A percentile compares a stretch with the other conserved stretches of the same genome.
Evolutionary conservation across 1,140 invertebrate species (phyloP).

Genomic region (Drosophila repleta): DNA sequence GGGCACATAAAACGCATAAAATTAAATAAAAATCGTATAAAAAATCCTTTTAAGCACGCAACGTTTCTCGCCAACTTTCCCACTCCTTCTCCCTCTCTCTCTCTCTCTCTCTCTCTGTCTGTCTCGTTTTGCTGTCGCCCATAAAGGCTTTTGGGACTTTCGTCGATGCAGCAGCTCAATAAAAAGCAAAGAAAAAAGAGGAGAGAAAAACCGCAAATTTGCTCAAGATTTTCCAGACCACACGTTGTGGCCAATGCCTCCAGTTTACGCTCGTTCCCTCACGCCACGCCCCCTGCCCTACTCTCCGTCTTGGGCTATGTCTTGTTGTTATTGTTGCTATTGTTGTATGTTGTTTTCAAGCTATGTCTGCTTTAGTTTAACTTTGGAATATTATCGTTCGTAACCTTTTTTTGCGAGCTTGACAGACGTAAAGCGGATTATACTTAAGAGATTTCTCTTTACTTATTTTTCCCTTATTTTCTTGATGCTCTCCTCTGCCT

Average conservation of each 20-base stretch:
- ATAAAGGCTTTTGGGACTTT: constrained; percentile 48
- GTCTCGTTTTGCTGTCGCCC: constrained; percentile 25
- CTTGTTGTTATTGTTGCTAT: constrained; percentile 6
- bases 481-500: not conserved
- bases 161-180: constrained; percentile 23
- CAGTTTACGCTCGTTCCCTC: not conserved
- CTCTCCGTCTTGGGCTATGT: constrained; percentile 12
- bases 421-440: constrained; percentile 46
- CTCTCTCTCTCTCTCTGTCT: constrained; percentile 2
- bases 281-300: not conserved
- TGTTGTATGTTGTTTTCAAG: constrained; percentile 40
- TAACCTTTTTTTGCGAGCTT: constrained; percentile 41
- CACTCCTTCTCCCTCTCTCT: not conserved
- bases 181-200: constrained; percentile 6
- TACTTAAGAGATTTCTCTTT: constrained; percentile 38
- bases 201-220: constrained; percentile 47
- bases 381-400: constrained; percentile 47
- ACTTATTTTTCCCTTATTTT: not conserved
- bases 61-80: constrained; percentile 11
- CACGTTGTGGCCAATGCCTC: constrained; percentile 16
- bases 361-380: constrained; percentile 45
- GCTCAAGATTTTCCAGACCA: constrained; percentile 45
- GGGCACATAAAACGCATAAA: constrained; percentile 42
- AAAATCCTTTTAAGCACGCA: constrained; percentile 60
- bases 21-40: constrained; percentile 68